phyloP scores from a whole-genome alignment of 1,140 invertebrate species.

The Trachelipus rathkii region DNA sequence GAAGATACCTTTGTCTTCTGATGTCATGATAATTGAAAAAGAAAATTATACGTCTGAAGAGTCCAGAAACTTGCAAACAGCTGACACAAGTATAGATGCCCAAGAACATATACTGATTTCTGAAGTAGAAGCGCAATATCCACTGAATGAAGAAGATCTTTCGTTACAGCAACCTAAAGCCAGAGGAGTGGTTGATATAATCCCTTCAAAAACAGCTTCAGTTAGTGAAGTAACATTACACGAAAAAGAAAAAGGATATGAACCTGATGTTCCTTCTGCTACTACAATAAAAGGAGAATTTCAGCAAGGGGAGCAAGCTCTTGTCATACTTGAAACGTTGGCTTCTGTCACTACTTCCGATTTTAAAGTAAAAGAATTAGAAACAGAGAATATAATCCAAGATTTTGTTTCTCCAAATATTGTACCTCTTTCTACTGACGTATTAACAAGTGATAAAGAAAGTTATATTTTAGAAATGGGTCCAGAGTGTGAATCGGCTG shows the following conservation, averaged over 20 bases:
- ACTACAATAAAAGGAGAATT: neutral
- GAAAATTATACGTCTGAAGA: constrained; percentile 47
- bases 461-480: constrained; percentile 27
- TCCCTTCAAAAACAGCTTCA: neutral
- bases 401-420: constrained; percentile 32
- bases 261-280: too few relatives aligned
- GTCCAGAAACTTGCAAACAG: constrained; percentile 34
- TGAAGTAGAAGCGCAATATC: constrained; percentile 27
- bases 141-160: neutral
- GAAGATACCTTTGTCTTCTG: constrained; percentile 34
- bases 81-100: neutral
- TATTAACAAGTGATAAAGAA: constrained; percentile 40
- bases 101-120: constrained; percentile 58
- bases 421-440: constrained; percentile 41
- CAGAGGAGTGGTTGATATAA: neutral
- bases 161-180: neutral
- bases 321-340: constrained; percentile 33
- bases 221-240: neutral
- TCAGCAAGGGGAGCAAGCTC: constrained; percentile 27
- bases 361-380: constrained; percentile 24
- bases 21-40: constrained; percentile 32
- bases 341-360: constrained; percentile 25
- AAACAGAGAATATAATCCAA: constrained; percentile 29
- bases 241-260: neutral
- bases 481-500: constrained; percentile 21